These are phyloP conservation scores for Poecilia latipinna DNA, from an alignment of 2,113 vertebrate species.

Conservation along the genomic window DNA sequence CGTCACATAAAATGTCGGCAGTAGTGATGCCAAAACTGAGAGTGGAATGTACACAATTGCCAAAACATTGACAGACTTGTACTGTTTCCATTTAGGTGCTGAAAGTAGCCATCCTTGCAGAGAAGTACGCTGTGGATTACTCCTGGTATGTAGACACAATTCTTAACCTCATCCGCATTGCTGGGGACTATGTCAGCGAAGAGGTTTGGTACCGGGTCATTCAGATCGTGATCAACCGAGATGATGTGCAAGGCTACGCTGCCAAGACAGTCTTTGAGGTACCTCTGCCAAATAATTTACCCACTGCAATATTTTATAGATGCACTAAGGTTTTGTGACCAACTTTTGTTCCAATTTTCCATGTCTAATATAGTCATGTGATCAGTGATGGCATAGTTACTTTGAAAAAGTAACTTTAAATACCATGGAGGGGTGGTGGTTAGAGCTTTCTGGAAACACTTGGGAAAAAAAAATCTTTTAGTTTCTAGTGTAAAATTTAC, in stretches of 20 bases:
- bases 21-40: background rate
- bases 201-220: conserved; percentile 95
- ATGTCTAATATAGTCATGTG: too few relatives aligned
- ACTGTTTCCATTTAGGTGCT: conserved; percentile 79
- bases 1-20: background rate
- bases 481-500: too few relatives aligned
- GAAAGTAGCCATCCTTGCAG: conserved; percentile 92
- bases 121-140: conserved; percentile 94
- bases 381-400: too few relatives aligned
- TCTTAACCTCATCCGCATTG: conserved; percentile 93
- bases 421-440: too few relatives aligned
- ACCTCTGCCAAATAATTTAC: background rate
- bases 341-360: too few relatives aligned
- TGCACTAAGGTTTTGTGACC: too few relatives aligned
- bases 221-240: conserved; percentile 94
- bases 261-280: conserved; percentile 96
- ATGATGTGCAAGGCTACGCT: conserved; percentile 92
- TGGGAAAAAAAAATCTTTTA: too few relatives aligned
- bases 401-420: too few relatives aligned
- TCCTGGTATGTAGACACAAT: conserved; percentile 97
- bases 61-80: background rate
- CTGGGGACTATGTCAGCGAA: conserved; percentile 93
- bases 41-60: background rate
- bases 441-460: too few relatives aligned
- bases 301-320: too few relatives aligned